Evolutionary conservation across 1,140 invertebrate species (phyloP).

Genomic region (Lysiphlebus fabarum): DNA sequence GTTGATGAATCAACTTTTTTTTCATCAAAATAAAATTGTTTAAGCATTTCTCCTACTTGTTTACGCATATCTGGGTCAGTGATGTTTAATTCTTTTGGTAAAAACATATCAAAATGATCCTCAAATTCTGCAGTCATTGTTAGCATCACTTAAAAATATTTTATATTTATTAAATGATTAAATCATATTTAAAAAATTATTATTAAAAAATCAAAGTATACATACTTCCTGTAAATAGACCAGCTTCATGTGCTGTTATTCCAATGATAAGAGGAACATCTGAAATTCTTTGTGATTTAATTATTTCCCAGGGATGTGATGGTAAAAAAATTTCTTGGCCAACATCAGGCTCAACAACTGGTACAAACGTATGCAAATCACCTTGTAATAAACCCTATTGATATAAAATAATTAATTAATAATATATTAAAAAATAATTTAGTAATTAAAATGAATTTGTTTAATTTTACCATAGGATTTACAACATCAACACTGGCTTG

Average conservation of each 20-base stretch:
- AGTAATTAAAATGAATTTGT: background rate
- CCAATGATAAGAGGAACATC: conserved; percentile 66
- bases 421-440: background rate
- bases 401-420: conserved; percentile 8
- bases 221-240: conserved; percentile 36
- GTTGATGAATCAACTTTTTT: conserved; percentile 52
- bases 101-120: conserved; percentile 57
- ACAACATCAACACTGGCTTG: conserved; percentile 45
- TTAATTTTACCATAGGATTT: conserved; percentile 33
- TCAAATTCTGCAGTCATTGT: conserved; percentile 18
- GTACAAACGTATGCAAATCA: conserved; percentile 57
- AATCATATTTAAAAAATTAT: background rate
- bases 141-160: conserved; percentile 31
- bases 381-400: conserved; percentile 40
- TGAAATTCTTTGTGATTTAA: conserved; percentile 53
- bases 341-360: conserved; percentile 61
- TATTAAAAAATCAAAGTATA: conserved; percentile 11
- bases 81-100: conserved; percentile 61
- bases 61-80: conserved; percentile 44
- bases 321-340: conserved; percentile 63
- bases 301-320: conserved; percentile 55
- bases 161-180: background rate
- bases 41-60: conserved; percentile 54
- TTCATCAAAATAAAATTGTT: conserved; percentile 60
- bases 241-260: conserved; percentile 60